A percentile compares a stretch with the other conserved stretches of the same genome.
These are phyloP conservation scores for Mesitornis unicolor DNA, from an alignment of 2,113 vertebrate genomes.

Conservation along the genomic window DNA sequence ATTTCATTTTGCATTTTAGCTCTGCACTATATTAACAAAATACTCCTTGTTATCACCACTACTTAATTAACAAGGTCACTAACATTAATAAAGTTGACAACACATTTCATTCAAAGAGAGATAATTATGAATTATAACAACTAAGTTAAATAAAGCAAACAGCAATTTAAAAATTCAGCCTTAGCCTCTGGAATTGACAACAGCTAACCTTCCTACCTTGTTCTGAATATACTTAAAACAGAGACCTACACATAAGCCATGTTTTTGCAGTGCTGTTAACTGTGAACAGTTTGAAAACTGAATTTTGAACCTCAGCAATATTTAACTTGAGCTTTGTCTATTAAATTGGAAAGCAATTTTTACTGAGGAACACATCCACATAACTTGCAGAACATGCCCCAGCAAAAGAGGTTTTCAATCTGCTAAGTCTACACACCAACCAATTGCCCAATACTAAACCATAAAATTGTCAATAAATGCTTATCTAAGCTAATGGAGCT, in stretches of 20 bases:
- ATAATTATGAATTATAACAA: neutral
- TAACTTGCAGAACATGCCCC: neutral
- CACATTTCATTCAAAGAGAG: neutral
- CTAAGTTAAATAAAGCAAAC: neutral
- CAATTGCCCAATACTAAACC: neutral
- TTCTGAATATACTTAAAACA: neutral
- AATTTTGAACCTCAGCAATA: neutral
- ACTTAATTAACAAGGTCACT: neutral
- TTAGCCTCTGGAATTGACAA: neutral
- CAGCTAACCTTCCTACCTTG: neutral
- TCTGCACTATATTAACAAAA: slow-evolving; percentile 78
- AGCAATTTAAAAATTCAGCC: neutral
- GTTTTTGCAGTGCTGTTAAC: neutral
- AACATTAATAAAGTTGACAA: neutral
- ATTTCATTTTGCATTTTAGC: slow-evolving; percentile 95
- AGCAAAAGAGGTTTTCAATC: neutral
- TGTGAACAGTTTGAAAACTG: accelerated
- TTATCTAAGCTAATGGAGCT: neutral
- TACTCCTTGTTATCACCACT: neutral
- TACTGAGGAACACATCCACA: neutral
- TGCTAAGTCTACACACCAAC: neutral
- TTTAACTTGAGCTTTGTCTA: neutral
- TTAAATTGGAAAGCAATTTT: neutral
- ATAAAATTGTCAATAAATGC: neutral
- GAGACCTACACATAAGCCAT: neutral